These are phyloP conservation scores for Macrophya alboannulata DNA, from an alignment of 2,888 invertebrate species.

Conservation along the genomic window DNA sequence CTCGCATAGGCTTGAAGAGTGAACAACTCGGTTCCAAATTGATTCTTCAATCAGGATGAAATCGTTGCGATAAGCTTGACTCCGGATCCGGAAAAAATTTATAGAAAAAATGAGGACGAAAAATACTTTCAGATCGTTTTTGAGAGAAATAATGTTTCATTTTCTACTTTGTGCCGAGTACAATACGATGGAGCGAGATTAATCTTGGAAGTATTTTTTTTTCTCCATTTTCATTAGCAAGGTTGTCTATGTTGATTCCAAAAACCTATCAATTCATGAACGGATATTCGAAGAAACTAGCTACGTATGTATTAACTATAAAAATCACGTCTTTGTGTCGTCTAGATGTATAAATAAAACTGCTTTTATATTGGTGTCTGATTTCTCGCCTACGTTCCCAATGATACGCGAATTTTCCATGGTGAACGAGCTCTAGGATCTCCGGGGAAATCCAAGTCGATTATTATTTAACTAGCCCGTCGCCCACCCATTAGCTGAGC, in stretches of 20 bases:
- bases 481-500: conserved; percentile 38
- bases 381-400: not conserved
- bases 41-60: not conserved
- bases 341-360: not conserved
- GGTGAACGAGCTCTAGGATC: not conserved
- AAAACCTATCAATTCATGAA: not conserved
- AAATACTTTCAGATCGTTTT: not conserved
- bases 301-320: not conserved
- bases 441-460: conserved; percentile 36
- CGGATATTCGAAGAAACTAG: not conserved
- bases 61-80: not conserved
- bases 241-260: not conserved
- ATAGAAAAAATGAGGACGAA: not conserved
- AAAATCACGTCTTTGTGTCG: not conserved
- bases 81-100: not conserved
- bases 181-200: not conserved
- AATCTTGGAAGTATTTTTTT: not conserved
- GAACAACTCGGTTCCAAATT: not conserved
- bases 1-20: not conserved
- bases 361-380: not conserved
- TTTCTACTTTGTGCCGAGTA: not conserved
- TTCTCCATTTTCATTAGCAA: not conserved
- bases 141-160: not conserved
- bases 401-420: conserved; percentile 24
- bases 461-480: conserved; percentile 38